These are phyloP conservation scores for Smutsia gigantea DNA, from an alignment of 2,797 vertebrate species.

Conservation along the genomic window DNA sequence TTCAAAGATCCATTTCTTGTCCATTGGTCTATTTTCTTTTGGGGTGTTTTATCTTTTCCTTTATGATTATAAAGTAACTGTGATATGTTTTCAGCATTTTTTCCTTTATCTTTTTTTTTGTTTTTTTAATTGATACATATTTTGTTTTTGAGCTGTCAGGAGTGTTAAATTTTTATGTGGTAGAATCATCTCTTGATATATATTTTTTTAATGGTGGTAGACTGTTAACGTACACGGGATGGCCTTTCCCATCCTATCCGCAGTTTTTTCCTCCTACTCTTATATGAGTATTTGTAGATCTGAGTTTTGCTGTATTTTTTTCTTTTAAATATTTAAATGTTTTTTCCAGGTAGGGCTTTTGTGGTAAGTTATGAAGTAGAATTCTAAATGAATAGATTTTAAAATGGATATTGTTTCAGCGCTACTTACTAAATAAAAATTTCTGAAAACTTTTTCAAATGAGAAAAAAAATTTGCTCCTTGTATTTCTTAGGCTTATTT, in stretches of 20 bases:
- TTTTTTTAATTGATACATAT: not conserved
- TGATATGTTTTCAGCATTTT: not conserved
- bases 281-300: not conserved
- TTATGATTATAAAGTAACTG: not conserved
- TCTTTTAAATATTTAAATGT: not conserved
- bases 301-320: not conserved
- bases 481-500: not conserved
- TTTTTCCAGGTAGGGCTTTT: not conserved
- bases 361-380: not conserved
- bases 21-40: not conserved
- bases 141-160: slow-evolving; percentile 26
- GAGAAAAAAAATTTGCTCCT: not conserved
- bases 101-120: not conserved
- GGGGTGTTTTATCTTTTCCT: not conserved
- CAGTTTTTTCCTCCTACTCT: not conserved
- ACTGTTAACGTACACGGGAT: not conserved
- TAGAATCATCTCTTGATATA: not conserved
- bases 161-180: not conserved
- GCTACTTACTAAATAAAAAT: not conserved
- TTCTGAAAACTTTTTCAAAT: slow-evolving; percentile 15
- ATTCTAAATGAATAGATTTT: not conserved
- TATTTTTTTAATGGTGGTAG: not conserved
- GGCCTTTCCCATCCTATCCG: not conserved
- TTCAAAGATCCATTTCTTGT: not conserved
- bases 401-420: not conserved